Base-by-base conservation (phyloP, 2,113 vertebrate genomes). In the Candoia aspera region DNA sequence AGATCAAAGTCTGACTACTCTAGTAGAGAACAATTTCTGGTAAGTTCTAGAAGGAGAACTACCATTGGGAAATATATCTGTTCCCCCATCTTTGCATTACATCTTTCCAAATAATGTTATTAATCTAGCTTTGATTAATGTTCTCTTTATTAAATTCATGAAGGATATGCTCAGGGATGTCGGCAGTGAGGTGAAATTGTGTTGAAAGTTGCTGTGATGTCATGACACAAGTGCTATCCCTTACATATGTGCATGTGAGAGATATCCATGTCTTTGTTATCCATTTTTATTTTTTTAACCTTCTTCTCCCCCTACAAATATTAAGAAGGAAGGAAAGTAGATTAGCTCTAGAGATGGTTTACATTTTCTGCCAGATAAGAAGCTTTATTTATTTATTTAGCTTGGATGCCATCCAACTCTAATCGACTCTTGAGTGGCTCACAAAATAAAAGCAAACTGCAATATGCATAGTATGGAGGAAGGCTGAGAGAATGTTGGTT, bases 101-200 rank as follows among this genome's bases (percentile, higher is more conserved):
- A 73, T 37, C n/a, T 73, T 79, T 79, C 68, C n/a, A 79, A 79
- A 37, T 37, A 79, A 79, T 37, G 33, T 79, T 37, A 79, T 79
- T 90, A 86, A 94, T 87, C 91, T 89, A 94, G 94, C 13, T 91
- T 92, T 92, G 92, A 93, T 95, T 92, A 94, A 91, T 95, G 87
- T 29, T 93, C 54, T 59, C 91, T 68, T 37, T 9, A 84, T 94
- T 95, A 94, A 93, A 86, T 90, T 86, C 33, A 46, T 64, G 90
- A 91, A 49, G n/a, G 17, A 79, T 79, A 79, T 2, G 1, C 68
- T 79, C 33, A 79, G 33, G 6, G 17, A 1, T 6, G 37, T 79
- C 68, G 37, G 68, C 33, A 37, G 33, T 19, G 68, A 37, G 68
- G n/a, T 79, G 6, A 79, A 79, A 19, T 37, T 79, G 33, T 8